Evolutionary conservation across 2,113 vertebrate species (phyloP), one percentile per base, ranked within the genome.

Genomic region (Rhabdornis inornatus): DNA sequence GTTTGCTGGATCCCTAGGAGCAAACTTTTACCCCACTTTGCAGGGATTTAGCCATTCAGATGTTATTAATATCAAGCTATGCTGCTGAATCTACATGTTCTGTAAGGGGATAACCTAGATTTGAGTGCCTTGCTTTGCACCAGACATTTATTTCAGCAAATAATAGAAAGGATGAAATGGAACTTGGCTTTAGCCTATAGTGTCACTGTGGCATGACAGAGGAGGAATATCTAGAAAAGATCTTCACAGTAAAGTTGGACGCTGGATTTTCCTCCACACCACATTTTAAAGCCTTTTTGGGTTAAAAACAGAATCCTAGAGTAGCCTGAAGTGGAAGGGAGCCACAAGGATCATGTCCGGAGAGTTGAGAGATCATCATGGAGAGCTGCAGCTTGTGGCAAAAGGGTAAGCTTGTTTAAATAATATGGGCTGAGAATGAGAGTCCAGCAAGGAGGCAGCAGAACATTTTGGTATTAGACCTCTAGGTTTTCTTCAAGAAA

Each of bases 11-110:
- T 93, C 89, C 94, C 92, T 92, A 10, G 72, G 56, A 94, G 91
- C 78, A 94, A 96, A 96, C 24, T 82, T 90, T 94, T 87, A 96
- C 85, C 94, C 70, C 77, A 92, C 70, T 94, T 96, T 95, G 66
- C 68, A 93, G 53, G 64, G 72, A 89, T 94, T 89, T 93, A 89
- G 49, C 71, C 42, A 72, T 93, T 95, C 77, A 44, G 59, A 78
- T 95, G 56, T 61, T 89, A 92, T 89, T 94, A 95, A 95, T 93
- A 92, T 78, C 83, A 63, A 89, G 50, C 59, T 77, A 70, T 45
- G 71, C 71, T 96, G 80, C 72, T 96, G 90, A 86, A 94, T 93
- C 95, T 92, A 90, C 83, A 75, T 69, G 87, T 86, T 87, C 75
- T 94, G 55, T 50, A 63, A 95, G 70, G 53, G 91, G 94, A 94